Evolutionary conservation across 2,797 vertebrate genomes (phyloP), one percentile per base, ranked within the genome.

Genomic region (Jordanella pulchra): DNA sequence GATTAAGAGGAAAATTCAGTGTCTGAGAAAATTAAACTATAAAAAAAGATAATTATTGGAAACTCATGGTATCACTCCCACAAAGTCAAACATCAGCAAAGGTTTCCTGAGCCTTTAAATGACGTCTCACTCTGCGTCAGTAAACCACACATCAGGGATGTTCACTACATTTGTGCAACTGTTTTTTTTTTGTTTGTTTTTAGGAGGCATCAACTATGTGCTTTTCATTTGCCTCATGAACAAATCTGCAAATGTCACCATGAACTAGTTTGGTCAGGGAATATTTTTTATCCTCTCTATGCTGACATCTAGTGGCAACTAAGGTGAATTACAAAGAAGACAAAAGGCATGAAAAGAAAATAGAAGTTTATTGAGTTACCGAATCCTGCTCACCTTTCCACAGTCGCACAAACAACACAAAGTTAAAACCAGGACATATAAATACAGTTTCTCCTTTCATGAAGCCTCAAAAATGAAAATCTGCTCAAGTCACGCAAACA

Each of bases 351-450:
- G 86, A 93, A 92, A 95, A 93, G 88, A 93, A 94, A 94, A 94
- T 91, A 91, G 88, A 93, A 86, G 85, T 94, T 95, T 95, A 95
- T 94, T 95, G 90, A 91, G 90, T 90, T 69, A 93, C 89, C 89
- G 88, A 94, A 93, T 91, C 90, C 89, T 91, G 89, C 89, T 92
- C 89, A 89, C 89, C 85, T 85, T 82, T 87, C 80, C 84, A 91
- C 81, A 88, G 78, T 85, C 85, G 87, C 85, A 93, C 90, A 93
- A 65, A 84, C 75, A 74, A 81, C 71, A 81, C 64, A 60, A 68
- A 86, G 86, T 87, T 90, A 89, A 89, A 89, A 91, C 87, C 81
- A 71, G 76, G 82, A 89, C 83, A 86, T 86, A 89, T 78, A 87
- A 89, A 91, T 87, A 91, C 76, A 58, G 44, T 85, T 84, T 80